phyloP scores from a whole-genome alignment of 2,888 invertebrate genomes.

The Cephus runcator region DNA sequence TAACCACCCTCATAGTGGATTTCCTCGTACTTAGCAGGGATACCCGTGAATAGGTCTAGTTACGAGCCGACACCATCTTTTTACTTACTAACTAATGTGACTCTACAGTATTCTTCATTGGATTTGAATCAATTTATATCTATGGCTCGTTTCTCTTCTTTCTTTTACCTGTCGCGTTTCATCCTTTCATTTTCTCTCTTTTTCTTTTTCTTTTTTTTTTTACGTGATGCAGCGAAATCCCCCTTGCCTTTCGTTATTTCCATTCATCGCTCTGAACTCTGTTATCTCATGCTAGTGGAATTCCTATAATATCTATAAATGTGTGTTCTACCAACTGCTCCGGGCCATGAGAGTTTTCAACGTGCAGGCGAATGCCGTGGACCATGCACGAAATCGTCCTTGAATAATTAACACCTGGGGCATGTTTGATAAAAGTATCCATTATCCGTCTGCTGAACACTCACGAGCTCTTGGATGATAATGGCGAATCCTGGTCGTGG shows the following conservation, averaged over 20 bases:
- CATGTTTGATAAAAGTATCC: conserved; percentile 56
- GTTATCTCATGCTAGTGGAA: too few species aligned
- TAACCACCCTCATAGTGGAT: conserved; percentile 35
- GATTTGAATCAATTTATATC: neutral
- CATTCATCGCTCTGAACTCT: too few species aligned
- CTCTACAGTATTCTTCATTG: neutral
- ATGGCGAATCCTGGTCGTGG: conserved; percentile 50
- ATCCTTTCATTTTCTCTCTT: too few species aligned
- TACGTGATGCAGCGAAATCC: too few species aligned
- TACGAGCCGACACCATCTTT: neutral
- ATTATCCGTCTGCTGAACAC: conserved; percentile 38
- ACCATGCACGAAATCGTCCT: conserved; percentile 49
- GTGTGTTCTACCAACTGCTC: too few species aligned
- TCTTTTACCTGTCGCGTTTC: too few species aligned
- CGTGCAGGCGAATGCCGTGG: conserved; percentile 26
- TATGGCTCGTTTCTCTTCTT: too few species aligned
- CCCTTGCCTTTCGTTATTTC: too few species aligned
- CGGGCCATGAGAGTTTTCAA: too few species aligned
- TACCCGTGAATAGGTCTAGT: conserved; percentile 7
- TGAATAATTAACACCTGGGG: conserved; percentile 54
- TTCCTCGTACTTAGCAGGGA: conserved; percentile 17
- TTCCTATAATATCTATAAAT: too few species aligned
- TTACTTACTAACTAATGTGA: neutral
- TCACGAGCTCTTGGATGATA: conserved; percentile 40
- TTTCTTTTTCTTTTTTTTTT: too few species aligned